Base-by-base conservation (phyloP, 1,140 invertebrate genomes). In the Euborellia annulipes region DNA sequence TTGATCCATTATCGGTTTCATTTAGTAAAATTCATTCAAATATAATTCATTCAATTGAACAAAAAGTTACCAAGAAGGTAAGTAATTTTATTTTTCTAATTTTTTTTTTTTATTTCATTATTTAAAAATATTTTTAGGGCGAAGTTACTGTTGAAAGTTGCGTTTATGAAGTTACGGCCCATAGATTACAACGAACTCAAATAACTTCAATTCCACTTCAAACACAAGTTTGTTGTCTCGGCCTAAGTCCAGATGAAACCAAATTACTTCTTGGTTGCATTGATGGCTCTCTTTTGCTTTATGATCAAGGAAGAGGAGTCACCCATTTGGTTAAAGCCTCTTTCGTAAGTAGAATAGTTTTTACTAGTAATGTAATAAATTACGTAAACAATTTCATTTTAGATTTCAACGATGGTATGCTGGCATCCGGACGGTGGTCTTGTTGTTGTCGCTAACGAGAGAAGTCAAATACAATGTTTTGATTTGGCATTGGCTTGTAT, bases 391-490 rank as follows among this genome's bases (percentile, higher is more conserved):
- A 27, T 27, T 27, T 27, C 4, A 27, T 61, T 64, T 46, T 57
- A 78, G 73, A 78, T 82, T 54, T 79, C 82, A 16, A 74, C 75
- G 23, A 63, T 76, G 46, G 72, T 78, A 36, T 67, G 70, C 21
- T 86, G 82, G 81, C 80, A 86, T 58, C 69, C 71, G 40, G 71
- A 75, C 53, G 79, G 78, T 23, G 73, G 73, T 36, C 55, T 85
- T 49, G 67, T 83, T 32, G 67, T 76, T 14, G 68, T 82, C 22
- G 72, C 71, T 9, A 85, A 84, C 61, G 75, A 79, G 49, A 66
- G 72, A 50, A 78, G 81, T 6, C 78, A 84, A 54, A 65, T 85
- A 43, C 82, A 86, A 66, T 80, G 80, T 59, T 84, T 79, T 61
- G 82, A 87, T 55, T 66, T 78, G 48, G 73, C 80, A 16, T 62